These are phyloP conservation scores for Neodontobutis hainanensis DNA, from an alignment of 2,113 vertebrate genomes.

Conservation along the genomic window DNA sequence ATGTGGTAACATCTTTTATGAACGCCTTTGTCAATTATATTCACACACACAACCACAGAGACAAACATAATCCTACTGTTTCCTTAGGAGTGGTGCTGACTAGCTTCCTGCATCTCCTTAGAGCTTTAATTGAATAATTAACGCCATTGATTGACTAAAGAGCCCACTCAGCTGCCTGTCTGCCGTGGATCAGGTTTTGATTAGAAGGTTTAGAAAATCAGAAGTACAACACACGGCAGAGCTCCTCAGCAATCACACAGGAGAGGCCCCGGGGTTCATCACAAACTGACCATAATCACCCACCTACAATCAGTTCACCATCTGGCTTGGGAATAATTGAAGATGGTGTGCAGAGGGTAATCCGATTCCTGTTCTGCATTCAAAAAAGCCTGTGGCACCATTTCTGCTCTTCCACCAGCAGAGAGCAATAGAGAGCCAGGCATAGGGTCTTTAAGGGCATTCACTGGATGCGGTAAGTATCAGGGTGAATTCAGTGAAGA, in stretches of 20 bases:
- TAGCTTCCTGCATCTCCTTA: constrained; percentile 51
- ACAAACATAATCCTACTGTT: constrained; percentile 35
- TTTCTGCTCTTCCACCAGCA: constrained; percentile 59
- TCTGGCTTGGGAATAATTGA: constrained; percentile 57
- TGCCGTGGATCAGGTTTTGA: constrained; percentile 61
- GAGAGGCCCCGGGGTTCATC: constrained; percentile 33
- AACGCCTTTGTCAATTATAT: constrained; percentile 2
- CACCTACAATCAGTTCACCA: constrained; percentile 61
- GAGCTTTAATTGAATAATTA: constrained; percentile 75
- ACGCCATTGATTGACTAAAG: constrained; percentile 73
- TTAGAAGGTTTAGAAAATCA: constrained; percentile 56
- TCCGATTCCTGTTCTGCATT: constrained; percentile 61
- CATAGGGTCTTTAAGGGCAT: background rate
- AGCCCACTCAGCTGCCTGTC: constrained; percentile 65
- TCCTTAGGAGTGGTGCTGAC: constrained; percentile 39
- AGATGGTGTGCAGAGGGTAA: constrained; percentile 40
- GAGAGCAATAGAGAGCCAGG: constrained; percentile 59
- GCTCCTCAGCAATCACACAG: constrained; percentile 36
- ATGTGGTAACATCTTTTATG: constrained; percentile 25
- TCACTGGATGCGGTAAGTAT: constrained; percentile 6
- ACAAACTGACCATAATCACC: constrained; percentile 60
- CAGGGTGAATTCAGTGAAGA: constrained; percentile 21
- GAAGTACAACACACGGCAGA: constrained; percentile 30
- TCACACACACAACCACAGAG: constrained; percentile 12
- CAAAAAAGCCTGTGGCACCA: constrained; percentile 19